phyloP scores from a whole-genome alignment of 2,797 vertebrate genomes.

The Dermochelys coriacea region DNA sequence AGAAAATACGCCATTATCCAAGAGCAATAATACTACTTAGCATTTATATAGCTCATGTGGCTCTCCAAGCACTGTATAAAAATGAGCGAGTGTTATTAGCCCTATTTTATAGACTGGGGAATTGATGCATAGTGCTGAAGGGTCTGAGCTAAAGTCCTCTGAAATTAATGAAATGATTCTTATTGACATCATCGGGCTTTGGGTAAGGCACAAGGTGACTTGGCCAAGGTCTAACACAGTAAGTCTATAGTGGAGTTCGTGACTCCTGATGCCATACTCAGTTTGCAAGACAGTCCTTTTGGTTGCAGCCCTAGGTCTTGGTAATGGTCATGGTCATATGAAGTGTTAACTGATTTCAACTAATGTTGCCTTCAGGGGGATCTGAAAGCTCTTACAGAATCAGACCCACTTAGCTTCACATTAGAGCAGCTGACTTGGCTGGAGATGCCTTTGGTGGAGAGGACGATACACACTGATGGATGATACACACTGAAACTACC shows the following conservation, averaged over 20 bases:
- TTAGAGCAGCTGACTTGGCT: neutral
- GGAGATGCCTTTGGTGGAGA: neutral
- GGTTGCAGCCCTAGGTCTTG: neutral
- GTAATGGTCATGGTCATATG: neutral
- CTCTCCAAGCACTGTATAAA: neutral
- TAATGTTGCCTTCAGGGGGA: neutral
- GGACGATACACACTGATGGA: no score
- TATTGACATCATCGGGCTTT: neutral
- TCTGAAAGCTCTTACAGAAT: neutral
- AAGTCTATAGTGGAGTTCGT: neutral
- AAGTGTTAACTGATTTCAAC: neutral
- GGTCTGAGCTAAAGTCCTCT: neutral
- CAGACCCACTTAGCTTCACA: neutral
- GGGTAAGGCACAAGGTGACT: neutral
- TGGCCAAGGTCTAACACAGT: neutral
- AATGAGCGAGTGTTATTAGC: neutral
- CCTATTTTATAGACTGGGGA: neutral
- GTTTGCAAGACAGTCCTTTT: neutral
- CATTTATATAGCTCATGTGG: neutral
- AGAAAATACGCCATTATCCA: neutral
- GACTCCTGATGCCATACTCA: neutral
- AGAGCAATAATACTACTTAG: neutral
- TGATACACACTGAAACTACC: neutral
- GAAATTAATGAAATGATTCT: neutral
- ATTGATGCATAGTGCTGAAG: neutral